These are phyloP conservation scores for Loripinus fragilis DNA, from an alignment of 2,888 invertebrate genomes.

Conservation along the genomic window DNA sequence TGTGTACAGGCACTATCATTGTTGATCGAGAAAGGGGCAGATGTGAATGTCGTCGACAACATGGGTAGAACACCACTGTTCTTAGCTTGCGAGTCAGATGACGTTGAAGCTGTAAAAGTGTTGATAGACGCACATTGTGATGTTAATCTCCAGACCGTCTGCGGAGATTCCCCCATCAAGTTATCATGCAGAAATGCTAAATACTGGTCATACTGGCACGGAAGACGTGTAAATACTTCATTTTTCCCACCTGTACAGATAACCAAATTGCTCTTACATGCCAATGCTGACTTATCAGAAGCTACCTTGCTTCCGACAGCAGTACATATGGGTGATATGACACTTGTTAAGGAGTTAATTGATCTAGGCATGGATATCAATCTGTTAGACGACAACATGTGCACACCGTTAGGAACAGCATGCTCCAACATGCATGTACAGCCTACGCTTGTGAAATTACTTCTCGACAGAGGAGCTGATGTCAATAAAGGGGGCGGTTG, in stretches of 20 bases:
- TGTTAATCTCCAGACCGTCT: constrained; percentile 71
- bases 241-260: constrained; percentile 75
- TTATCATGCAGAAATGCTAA: constrained; percentile 76
- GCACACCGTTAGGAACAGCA: constrained; percentile 76
- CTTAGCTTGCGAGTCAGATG: constrained; percentile 73
- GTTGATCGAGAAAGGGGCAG: constrained; percentile 65
- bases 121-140: constrained; percentile 70
- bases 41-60: constrained; percentile 70
- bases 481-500: constrained; percentile 77
- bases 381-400: constrained; percentile 76
- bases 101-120: constrained; percentile 67
- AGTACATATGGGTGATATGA: constrained; percentile 71
- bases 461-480: constrained; percentile 75
- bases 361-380: constrained; percentile 78
- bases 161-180: constrained; percentile 75
- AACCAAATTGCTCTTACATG: constrained; percentile 72
- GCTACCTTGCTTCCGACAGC: constrained; percentile 78
- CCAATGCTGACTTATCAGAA: constrained; percentile 70
- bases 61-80: constrained; percentile 73
- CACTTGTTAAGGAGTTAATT: constrained; percentile 72
- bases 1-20: constrained; percentile 65
- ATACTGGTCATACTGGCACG: constrained; percentile 78
- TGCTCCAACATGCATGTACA: constrained; percentile 72
- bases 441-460: constrained; percentile 68
- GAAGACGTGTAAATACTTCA: constrained; percentile 55